Base-by-base conservation (phyloP, 2,113 vertebrate species). In the Dermatemys mawii region DNA sequence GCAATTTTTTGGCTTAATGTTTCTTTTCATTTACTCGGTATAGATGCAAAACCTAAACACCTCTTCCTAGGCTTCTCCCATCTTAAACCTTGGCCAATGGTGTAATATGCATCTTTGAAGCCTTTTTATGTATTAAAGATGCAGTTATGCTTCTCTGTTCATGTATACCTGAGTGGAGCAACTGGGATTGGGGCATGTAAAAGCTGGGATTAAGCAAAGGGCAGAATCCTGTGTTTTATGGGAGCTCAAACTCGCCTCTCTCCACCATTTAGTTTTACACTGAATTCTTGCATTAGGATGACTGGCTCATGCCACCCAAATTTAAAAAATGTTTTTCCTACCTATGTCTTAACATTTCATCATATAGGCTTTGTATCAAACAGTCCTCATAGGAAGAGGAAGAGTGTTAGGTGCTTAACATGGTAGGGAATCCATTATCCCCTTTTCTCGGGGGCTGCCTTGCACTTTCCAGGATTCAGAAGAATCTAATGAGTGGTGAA, bases 201-300 rank as follows among this genome's bases (percentile, higher is more conserved):
- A 44, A 46, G n/a, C 6, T 26, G 10, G 53, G 6, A 24, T 44
- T 29, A 35, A 35, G 26, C 29, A 38, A 44, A 60, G 38, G 27
- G 63, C 67, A 55, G 44, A 84, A 21, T 26, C 41, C 26, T 41
- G 50, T n/a, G 11, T 19, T 26, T 6, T 22, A 21, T 2, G 17
- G 24, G 5, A 48, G 35, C 38, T 88, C 46, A 27, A 79, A 70
- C 70, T 51, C n/a, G 0, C 1, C 0, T 78, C 32, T 32, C 57
- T 57, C 67, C 2, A 0, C 35, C 55, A 16, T 46, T 78, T 0
- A 27, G 70, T 0, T 57, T 67, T 0, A 0, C 2, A 0, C 7
- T 85, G 2, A 53, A 54, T 54, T 1, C 0, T 32, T 67, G 60
- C 57, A 35, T 67, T 67, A n/a, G 22, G 51, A 53, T 2, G 0